Conservation (phyloP, 2,113 vertebrate genomes). For the Anser brachyrhynchus region DNA sequence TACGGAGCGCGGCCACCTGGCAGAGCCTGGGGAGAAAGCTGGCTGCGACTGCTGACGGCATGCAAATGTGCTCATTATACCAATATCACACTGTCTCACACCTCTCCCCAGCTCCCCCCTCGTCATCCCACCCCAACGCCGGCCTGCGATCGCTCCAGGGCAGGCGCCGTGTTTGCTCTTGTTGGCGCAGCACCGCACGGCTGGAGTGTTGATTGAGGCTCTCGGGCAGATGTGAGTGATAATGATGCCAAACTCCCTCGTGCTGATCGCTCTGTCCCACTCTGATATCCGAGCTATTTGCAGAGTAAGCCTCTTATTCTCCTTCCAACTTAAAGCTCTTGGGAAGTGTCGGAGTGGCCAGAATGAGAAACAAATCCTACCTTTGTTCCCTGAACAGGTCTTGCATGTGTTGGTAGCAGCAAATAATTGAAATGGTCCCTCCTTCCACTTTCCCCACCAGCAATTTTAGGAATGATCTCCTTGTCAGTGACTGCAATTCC, state of each 20-base stretch:
- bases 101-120: background rate
- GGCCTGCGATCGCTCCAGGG: rapidly evolving
- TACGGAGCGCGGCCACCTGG: background rate
- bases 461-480: slow-evolving; percentile 25
- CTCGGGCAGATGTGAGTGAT: background rate
- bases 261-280: background rate
- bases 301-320: background rate
- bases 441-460: background rate
- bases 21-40: background rate
- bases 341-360: slow-evolving; percentile 7
- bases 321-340: background rate
- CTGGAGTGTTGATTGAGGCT: background rate
- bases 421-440: background rate
- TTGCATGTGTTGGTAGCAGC: background rate
- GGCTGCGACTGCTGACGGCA: background rate
- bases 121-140: background rate
- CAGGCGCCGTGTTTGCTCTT: background rate
- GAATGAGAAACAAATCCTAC: background rate
- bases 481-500: background rate
- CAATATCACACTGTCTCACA: background rate
- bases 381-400: background rate
- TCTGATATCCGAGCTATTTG: background rate
- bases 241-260: background rate
- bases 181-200: background rate
- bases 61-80: background rate